Base-by-base conservation (phyloP, 1,140 invertebrate genomes). In the Monomorium pharaonis region DNA sequence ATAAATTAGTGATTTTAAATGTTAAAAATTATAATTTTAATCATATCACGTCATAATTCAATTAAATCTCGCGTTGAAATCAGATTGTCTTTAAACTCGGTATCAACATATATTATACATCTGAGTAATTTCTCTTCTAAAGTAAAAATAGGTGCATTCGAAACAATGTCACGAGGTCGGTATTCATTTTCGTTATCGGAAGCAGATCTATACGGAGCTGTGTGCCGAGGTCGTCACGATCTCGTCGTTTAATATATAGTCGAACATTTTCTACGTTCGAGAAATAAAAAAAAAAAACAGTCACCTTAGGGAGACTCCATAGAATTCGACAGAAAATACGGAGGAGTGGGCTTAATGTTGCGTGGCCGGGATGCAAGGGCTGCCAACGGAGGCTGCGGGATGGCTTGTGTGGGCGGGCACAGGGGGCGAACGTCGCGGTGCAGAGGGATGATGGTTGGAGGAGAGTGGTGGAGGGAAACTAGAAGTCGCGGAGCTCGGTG, bases 261-360 rank as follows among this genome's bases (percentile, higher is more conserved):
- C 24, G 10, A 56, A 56, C 65, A n/a, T 83, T 83, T 30, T 44
- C 27, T 42, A 72, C 27, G 49, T 74, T 44, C 24, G 47, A 77
- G 84, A 65, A 78, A 81, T 62, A 88, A 86, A 83, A 75, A 51
- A 30, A 37, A 37, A 60, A 78, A 67, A 63, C 62, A 63, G 88
- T 72, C 84, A 56, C 42, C 72, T 42, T 63, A 83, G 58, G 24
- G 67, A 88, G 70, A 86, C 80, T 92, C 85, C 56, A 88, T 89
- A 90, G 90, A 90, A 91, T 88, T 88, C 47, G 65, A 87, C 85
- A 87, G 91, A 92, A 93, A 94, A 93, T 91, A 90, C 86, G 86
- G 77, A 91, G 88, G 90, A 93, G 90, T 92, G 92, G 92, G 92
- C 90, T 94, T 94, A 93, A 94, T 93, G 93, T 93, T 93, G 89